Percentiles rank a stretch among this genome's conserved stretches.
Evolutionary conservation across 2,888 invertebrate genomes (phyloP).

Genomic region (Trimorus sp.): DNA sequence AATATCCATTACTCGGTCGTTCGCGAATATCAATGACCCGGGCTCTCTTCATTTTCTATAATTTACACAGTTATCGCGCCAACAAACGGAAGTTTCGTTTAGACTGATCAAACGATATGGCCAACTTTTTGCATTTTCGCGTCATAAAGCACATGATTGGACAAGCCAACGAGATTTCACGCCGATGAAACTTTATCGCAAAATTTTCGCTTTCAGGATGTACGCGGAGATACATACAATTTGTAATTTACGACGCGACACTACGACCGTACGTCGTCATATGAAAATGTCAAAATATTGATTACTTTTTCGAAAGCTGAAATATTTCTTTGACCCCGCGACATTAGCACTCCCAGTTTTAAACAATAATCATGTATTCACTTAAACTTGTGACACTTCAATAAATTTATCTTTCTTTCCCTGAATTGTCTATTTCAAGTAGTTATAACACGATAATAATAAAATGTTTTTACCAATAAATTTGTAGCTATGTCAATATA

Average conservation of each 20-base stretch:
- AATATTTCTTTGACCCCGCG: too few relatives aligned
- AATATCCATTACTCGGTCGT: constrained; percentile 11
- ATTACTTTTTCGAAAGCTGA: too few relatives aligned
- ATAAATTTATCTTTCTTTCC: too few relatives aligned
- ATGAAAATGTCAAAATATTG: neutral
- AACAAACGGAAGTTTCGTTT: constrained; percentile 4
- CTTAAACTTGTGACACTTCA: too few relatives aligned
- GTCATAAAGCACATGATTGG: neutral
- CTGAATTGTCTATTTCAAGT: too few relatives aligned
- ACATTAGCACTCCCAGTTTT: too few relatives aligned
- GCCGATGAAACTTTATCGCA: constrained; percentile 2
- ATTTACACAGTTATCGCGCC: constrained; percentile 5
- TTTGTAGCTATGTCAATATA: too few relatives aligned
- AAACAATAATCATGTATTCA: too few relatives aligned
- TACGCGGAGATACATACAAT: neutral
- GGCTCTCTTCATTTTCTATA: constrained; percentile 9
- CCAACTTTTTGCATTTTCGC: constrained; percentile 5
- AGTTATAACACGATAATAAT: too few relatives aligned
- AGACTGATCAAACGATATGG: neutral
- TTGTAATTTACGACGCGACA: neutral
- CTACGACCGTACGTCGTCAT: neutral
- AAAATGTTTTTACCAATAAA: too few relatives aligned
- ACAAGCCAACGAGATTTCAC: constrained; percentile 3
- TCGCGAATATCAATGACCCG: neutral
- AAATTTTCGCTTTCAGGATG: constrained; percentile 1